Evolutionary conservation across 2,797 vertebrate species (phyloP).

Genomic region (Esox masquinongy): DNA sequence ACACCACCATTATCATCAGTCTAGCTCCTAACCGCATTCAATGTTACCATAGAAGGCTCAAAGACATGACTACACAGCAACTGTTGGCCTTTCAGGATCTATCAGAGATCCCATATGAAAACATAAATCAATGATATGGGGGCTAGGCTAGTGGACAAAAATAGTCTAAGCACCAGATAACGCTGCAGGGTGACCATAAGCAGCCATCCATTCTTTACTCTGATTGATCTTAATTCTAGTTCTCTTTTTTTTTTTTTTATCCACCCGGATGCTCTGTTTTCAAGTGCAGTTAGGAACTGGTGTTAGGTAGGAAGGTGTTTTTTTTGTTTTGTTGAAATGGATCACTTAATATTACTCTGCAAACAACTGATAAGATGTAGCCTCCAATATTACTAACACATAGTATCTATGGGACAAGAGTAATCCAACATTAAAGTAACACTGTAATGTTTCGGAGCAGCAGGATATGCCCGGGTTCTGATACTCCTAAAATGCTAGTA

Average conservation of each 20-base stretch:
- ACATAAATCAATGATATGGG: slow-evolving; percentile 63
- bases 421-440: slow-evolving; percentile 10
- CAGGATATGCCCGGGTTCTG: slow-evolving; percentile 7
- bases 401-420: slow-evolving; percentile 14
- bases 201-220: slow-evolving; percentile 32
- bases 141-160: slow-evolving; percentile 55
- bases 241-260: slow-evolving; percentile 20
- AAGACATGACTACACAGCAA: slow-evolving; percentile 33
- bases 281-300: slow-evolving; percentile 9
- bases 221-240: slow-evolving; percentile 53
- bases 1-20: neutral
- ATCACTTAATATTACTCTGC: slow-evolving; percentile 8
- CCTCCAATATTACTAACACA: slow-evolving; percentile 10
- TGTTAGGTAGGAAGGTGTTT: slow-evolving; percentile 1
- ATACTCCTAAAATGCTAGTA: slow-evolving; percentile 23
- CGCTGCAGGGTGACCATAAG: slow-evolving; percentile 53
- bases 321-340: neutral
- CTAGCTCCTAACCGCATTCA: neutral
- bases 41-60: slow-evolving; percentile 25
- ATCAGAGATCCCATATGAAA: slow-evolving; percentile 45
- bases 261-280: neutral
- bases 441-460: slow-evolving; percentile 15
- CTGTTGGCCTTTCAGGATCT: slow-evolving; percentile 17
- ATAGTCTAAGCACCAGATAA: slow-evolving; percentile 63
- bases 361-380: slow-evolving; percentile 5